Conservation (phyloP, 1,140 invertebrate genomes). For the Dreissena rostriformis region DNA sequence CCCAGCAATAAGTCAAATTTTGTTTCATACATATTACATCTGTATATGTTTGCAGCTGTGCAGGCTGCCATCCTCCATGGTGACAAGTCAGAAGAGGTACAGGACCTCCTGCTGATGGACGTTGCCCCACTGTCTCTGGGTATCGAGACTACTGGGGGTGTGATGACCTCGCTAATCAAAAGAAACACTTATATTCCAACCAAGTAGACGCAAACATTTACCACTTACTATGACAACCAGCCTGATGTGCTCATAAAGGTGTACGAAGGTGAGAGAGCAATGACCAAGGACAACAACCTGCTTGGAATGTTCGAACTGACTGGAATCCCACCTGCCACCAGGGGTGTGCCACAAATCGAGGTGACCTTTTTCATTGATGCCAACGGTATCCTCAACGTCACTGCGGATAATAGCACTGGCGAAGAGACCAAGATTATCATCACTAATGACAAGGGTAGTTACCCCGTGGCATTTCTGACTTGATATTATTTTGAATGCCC, state of each 20-base stretch:
- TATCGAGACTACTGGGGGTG: constrained; percentile 98
- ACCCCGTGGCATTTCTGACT: not conserved
- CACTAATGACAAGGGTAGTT: constrained; percentile 94
- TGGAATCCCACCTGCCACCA: constrained; percentile 95
- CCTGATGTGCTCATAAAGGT: constrained; percentile 87
- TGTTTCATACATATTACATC: not conserved
- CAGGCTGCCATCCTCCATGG: constrained; percentile 93
- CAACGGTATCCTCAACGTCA: constrained; percentile 82
- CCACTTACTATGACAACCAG: constrained; percentile 98
- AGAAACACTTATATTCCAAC: constrained; percentile 98
- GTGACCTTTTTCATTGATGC: constrained; percentile 87
- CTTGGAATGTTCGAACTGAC: constrained; percentile 97
- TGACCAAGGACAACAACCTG: constrained; percentile 89
- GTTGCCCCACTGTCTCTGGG: constrained; percentile 97
- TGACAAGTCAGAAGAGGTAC: constrained; percentile 96
- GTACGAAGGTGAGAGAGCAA: constrained; percentile 85
- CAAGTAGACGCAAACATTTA: constrained; percentile 97
- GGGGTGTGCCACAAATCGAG: constrained; percentile 93
- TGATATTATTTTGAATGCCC: not conserved
- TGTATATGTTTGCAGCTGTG: constrained; percentile 86
- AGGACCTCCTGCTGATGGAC: constrained; percentile 95
- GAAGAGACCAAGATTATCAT: constrained; percentile 99
- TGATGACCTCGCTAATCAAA: constrained; percentile 98
- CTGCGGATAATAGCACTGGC: constrained; percentile 88
- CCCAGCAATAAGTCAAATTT: too few species aligned